These are phyloP conservation scores for Pseudorectes ferrugineus DNA, from an alignment of 2,113 vertebrate species.

Conservation along the genomic window DNA sequence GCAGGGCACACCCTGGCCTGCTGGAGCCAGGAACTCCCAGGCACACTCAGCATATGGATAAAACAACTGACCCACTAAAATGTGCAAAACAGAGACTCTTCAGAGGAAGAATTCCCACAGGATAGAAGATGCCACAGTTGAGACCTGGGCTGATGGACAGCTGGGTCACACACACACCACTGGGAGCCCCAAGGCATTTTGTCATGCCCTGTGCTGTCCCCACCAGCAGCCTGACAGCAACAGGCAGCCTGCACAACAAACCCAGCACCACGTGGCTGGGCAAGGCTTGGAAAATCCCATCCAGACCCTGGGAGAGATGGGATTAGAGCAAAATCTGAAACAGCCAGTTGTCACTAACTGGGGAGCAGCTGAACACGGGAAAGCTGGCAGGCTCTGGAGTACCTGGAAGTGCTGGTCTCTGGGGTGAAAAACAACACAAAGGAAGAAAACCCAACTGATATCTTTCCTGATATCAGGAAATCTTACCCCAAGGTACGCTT, in stretches of 20 bases:
- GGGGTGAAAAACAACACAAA: background rate
- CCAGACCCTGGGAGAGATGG: background rate
- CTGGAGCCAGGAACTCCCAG: background rate
- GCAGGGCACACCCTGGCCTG: background rate
- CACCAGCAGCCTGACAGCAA: background rate
- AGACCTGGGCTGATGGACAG: background rate
- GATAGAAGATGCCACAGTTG: background rate
- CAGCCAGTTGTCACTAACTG: background rate
- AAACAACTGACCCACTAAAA: background rate
- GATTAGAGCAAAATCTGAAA: background rate
- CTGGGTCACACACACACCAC: background rate
- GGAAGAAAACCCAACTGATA: fast-evolving
- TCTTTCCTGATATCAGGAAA: background rate
- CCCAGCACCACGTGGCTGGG: fast-evolving
- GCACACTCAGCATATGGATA: fast-evolving
- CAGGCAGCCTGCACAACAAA: background rate
- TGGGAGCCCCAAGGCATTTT: background rate
- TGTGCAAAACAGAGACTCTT: fast-evolving
- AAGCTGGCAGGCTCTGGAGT: background rate
- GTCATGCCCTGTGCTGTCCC: background rate
- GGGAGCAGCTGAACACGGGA: background rate
- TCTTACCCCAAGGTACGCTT: background rate
- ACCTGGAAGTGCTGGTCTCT: background rate
- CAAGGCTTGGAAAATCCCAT: background rate
- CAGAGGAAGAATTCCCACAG: background rate